phyloP scores from a whole-genome alignment of 2,113 vertebrate species.

The Ginglymostoma cirratum region DNA sequence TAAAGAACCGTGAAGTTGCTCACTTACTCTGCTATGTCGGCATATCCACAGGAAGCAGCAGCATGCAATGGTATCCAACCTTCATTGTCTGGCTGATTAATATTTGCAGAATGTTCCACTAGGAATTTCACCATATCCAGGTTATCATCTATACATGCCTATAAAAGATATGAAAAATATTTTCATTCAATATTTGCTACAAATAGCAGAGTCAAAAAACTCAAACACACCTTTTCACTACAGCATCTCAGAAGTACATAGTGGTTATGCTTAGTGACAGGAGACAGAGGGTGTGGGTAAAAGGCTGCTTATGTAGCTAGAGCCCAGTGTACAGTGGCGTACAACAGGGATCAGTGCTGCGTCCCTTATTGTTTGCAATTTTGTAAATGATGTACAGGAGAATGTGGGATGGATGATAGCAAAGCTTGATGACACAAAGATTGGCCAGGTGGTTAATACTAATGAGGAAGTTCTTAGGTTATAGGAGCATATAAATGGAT shows the following conservation, averaged over 20 bases:
- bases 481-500: too few relatives aligned
- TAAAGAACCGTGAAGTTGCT: neutral
- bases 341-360: too few relatives aligned
- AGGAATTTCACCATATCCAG: constrained; percentile 99
- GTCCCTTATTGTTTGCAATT: too few relatives aligned
- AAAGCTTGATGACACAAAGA: too few relatives aligned
- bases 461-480: too few relatives aligned
- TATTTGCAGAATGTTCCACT: constrained; percentile 91
- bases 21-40: constrained; percentile 97
- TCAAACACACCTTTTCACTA: constrained; percentile 40
- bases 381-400: too few relatives aligned
- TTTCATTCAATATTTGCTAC: neutral
- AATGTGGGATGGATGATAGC: too few relatives aligned
- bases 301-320: too few relatives aligned
- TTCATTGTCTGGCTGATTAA: constrained; percentile 99
- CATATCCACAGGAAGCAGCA: constrained; percentile 94
- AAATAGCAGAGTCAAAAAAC: constrained; percentile 29
- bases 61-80: constrained; percentile 98
- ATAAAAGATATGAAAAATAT: constrained; percentile 47
- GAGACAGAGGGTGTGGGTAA: too few relatives aligned
- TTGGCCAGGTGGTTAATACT: too few relatives aligned
- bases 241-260: constrained; percentile 36
- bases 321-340: too few relatives aligned
- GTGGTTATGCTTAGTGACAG: too few relatives aligned
- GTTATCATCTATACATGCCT: constrained; percentile 99